A percentile compares a stretch with the other conserved stretches of the same genome.
These are phyloP conservation scores for Ammospiza caudacuta DNA, from an alignment of 2,113 vertebrate genomes.

Conservation along the genomic window DNA sequence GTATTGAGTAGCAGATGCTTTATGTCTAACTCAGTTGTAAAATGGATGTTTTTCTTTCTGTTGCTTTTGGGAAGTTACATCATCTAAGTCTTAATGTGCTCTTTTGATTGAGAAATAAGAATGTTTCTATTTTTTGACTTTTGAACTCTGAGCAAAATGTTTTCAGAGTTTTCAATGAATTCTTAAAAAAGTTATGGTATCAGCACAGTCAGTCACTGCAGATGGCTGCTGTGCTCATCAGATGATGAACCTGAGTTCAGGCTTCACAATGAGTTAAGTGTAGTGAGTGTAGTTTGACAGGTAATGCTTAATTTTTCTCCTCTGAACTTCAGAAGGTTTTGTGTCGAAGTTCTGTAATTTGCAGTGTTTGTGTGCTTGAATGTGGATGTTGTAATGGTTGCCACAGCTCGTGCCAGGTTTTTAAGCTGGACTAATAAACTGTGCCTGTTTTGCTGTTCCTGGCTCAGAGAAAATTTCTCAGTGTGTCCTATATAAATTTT, in stretches of 20 bases:
- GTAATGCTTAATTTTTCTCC: not conserved
- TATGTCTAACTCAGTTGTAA: not conserved
- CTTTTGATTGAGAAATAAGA: not conserved
- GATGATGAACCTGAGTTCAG: not conserved
- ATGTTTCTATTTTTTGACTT: not conserved
- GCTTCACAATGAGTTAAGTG: not conserved
- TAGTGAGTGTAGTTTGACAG: not conserved
- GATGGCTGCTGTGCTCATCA: not conserved
- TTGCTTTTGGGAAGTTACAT: not conserved
- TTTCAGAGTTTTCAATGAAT: not conserved
- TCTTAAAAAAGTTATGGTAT: not conserved
- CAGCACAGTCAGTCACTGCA: not conserved
- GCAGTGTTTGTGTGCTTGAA: not conserved
- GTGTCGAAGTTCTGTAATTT: not conserved
- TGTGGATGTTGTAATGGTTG: not conserved
- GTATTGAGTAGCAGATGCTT: not conserved
- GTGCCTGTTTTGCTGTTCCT: not conserved
- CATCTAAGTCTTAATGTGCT: rapidly evolving
- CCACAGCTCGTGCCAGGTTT: not conserved
- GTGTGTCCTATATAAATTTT: not conserved
- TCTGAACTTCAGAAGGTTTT: not conserved
- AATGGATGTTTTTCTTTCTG: not conserved
- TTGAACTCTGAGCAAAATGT: not conserved
- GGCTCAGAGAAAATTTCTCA: not conserved
- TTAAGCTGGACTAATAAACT: not conserved